Conservation (phyloP, 2,888 invertebrate species). For the Serrognathus titanus region DNA sequence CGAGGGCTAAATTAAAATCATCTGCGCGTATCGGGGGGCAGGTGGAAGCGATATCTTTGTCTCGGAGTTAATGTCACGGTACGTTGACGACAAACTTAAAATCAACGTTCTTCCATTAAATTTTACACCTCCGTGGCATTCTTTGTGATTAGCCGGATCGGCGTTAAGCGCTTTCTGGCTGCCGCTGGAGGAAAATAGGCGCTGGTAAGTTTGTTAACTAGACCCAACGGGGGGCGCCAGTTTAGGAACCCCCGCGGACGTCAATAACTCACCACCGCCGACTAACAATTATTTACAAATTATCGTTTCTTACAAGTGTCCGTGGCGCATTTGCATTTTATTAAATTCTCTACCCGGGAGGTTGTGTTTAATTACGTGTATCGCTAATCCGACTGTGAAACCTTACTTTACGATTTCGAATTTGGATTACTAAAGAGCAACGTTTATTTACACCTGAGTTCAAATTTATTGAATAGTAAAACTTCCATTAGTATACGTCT, state of each 20-base stretch:
- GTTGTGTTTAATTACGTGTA: constrained; percentile 5
- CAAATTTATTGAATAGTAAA: too few relatives aligned
- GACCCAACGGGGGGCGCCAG: constrained; percentile 26
- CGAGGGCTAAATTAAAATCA: constrained; percentile 1
- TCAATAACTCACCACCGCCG: constrained; percentile 45
- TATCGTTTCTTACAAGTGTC: constrained; percentile 40
- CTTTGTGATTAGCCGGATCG: too few relatives aligned
- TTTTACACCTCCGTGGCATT: too few relatives aligned
- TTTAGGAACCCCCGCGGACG: constrained; percentile 38
- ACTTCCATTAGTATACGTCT: too few relatives aligned
- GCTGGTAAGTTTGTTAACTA: constrained; percentile 15
- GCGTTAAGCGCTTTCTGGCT: background rate
- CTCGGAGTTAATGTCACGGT: background rate
- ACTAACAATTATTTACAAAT: constrained; percentile 44
- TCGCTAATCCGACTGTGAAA: background rate
- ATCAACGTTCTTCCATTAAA: too few relatives aligned
- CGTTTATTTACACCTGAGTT: too few relatives aligned
- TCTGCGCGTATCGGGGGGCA: constrained; percentile 4
- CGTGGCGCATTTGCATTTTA: constrained; percentile 31
- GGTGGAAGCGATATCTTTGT: background rate
- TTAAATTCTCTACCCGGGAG: constrained; percentile 3
- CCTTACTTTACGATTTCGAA: constrained; percentile 1
- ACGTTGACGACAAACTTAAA: background rate
- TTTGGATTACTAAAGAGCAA: background rate
- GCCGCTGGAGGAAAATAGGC: background rate